A percentile compares a stretch with the other conserved stretches of the same genome.
These are phyloP conservation scores for Perithous albicinctus DNA, from an alignment of 2,888 invertebrate species.

Conservation along the genomic window DNA sequence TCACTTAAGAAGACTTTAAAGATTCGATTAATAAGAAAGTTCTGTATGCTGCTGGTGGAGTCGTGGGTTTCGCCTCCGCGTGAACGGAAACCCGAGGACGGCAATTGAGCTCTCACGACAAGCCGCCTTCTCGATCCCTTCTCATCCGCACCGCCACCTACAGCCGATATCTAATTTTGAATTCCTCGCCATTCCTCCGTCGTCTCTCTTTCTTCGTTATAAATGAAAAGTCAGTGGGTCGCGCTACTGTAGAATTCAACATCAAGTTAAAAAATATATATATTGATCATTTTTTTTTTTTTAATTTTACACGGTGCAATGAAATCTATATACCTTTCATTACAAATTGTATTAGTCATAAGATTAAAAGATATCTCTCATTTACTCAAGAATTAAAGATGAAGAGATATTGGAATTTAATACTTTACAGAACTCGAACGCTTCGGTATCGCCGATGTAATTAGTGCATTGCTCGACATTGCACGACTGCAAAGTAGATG, in stretches of 20 bases:
- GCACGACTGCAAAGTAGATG: not conserved
- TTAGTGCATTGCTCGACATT: not conserved
- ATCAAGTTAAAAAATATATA: constrained; percentile 48
- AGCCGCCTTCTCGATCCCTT: constrained; percentile 51
- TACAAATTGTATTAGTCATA: constrained; percentile 33
- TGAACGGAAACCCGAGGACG: constrained; percentile 49
- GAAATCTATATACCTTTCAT: constrained; percentile 20
- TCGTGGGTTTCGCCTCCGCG: constrained; percentile 31
- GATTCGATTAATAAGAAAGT: no score
- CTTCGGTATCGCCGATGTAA: constrained; percentile 8
- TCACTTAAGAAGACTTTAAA: no score
- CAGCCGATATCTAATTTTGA: constrained; percentile 61
- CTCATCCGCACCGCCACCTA: constrained; percentile 33
- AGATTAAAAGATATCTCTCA: constrained; percentile 2
- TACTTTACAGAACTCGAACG: constrained; percentile 24
- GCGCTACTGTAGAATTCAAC: constrained; percentile 5
- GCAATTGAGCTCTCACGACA: constrained; percentile 45
- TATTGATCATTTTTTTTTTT: constrained; percentile 19
- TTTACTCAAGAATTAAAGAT: not conserved
- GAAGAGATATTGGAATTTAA: constrained; percentile 37
- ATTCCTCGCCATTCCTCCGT: constrained; percentile 52
- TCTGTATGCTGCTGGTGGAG: not conserved
- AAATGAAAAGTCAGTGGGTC: constrained; percentile 20
- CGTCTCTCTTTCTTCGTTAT: constrained; percentile 23
- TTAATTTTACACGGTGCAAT: not conserved